These are phyloP conservation scores for Ciconia boyciana DNA, from an alignment of 2,113 vertebrate species.

Conservation along the genomic window DNA sequence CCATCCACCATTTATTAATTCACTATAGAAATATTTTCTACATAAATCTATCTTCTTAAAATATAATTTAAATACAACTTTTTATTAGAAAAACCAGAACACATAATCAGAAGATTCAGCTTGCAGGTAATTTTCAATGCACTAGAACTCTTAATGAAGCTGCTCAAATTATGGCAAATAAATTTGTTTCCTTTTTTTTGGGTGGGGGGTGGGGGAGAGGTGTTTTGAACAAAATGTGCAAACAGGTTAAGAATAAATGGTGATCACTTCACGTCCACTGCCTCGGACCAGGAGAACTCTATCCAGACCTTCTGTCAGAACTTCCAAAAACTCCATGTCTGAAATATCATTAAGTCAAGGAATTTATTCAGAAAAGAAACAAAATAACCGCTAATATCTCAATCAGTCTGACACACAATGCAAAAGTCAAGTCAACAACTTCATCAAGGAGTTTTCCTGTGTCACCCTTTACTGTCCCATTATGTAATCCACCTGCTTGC, in stretches of 20 bases:
- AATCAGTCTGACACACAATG: background rate
- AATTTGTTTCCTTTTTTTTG: background rate
- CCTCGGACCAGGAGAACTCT: slow-evolving; percentile 91
- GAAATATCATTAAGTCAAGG: slow-evolving; percentile 69
- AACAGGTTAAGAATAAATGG: slow-evolving; percentile 88
- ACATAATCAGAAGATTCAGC: background rate
- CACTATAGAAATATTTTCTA: background rate
- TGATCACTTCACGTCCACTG: slow-evolving; percentile 94
- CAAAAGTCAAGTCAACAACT: background rate
- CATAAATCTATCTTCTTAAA: background rate
- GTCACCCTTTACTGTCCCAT: background rate
- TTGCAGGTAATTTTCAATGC: background rate
- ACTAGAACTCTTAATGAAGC: background rate
- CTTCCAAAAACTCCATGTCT: slow-evolving; percentile 98
- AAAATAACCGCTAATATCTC: background rate
- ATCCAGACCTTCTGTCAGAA: slow-evolving; percentile 91
- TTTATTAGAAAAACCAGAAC: background rate
- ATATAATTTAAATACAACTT: slow-evolving; percentile 10
- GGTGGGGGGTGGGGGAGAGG: no score
- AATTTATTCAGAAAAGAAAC: background rate
- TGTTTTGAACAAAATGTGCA: background rate
- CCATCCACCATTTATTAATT: background rate
- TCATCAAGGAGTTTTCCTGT: background rate
- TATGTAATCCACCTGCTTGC: background rate
- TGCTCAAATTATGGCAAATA: background rate